Percentiles rank a stretch among this genome's conserved stretches.
phyloP scores from a whole-genome alignment of 2,888 invertebrate species.

The Anthophora plumipes region DNA sequence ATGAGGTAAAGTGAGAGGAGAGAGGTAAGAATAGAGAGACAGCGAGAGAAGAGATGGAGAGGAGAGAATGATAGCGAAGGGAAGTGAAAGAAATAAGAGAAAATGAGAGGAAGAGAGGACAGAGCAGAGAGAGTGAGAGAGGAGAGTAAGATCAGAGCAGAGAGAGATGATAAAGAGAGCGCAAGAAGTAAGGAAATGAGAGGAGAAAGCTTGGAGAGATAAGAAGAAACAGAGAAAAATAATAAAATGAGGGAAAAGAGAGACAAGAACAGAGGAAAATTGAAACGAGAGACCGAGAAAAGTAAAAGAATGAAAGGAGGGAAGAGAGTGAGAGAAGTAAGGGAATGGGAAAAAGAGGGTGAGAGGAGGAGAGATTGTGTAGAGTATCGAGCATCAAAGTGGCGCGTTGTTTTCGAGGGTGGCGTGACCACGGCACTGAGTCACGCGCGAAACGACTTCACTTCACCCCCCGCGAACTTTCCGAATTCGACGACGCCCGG shows the following conservation, averaged over 20 bases:
- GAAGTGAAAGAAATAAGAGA: too few species aligned
- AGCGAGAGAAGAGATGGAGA: neutral
- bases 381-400: constrained; percentile 68
- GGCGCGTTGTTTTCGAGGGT: constrained; percentile 62
- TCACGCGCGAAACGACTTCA: constrained; percentile 65
- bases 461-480: constrained; percentile 41
- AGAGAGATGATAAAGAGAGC: neutral
- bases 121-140: too few species aligned
- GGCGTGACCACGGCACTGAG: constrained; percentile 62
- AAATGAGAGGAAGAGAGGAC: neutral
- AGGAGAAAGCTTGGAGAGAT: too few species aligned
- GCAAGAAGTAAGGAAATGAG: neutral
- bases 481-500: constrained; percentile 41
- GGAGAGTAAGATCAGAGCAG: too few species aligned
- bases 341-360: neutral
- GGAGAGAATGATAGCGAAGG: neutral
- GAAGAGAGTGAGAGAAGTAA: neutral
- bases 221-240: too few species aligned
- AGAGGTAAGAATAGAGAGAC: too few species aligned
- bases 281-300: too few species aligned
- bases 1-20: neutral
- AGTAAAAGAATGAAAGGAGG: too few species aligned
- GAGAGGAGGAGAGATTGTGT: neutral
- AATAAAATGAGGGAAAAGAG: too few species aligned
- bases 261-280: too few species aligned